Percentiles rank a stretch among this genome's conserved stretches.
phyloP scores from a whole-genome alignment of 2,888 invertebrate genomes.

The Brachyopa scutellaris region DNA sequence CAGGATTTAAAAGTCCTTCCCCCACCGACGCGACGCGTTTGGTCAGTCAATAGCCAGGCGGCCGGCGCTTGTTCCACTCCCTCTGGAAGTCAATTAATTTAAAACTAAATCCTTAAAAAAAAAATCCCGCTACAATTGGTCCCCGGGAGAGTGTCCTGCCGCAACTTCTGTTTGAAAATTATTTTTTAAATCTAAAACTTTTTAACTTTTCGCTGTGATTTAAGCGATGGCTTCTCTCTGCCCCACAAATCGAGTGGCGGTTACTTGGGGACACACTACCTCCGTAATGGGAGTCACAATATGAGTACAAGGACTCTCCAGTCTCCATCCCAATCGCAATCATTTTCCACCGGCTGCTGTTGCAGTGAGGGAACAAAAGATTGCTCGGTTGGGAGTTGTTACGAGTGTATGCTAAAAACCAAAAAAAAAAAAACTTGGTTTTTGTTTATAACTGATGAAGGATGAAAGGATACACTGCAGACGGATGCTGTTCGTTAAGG shows the following conservation, averaged over 20 bases:
- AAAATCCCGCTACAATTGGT: slow-evolving; percentile 48
- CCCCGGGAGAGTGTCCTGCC: not conserved
- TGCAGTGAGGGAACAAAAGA: slow-evolving; percentile 44
- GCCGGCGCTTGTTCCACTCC: too few relatives aligned
- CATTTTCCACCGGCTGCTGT: slow-evolving; percentile 12
- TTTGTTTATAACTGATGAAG: slow-evolving; percentile 12
- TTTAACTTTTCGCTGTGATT: slow-evolving; percentile 34
- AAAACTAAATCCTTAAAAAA: too few relatives aligned
- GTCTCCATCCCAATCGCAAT: slow-evolving; percentile 16
- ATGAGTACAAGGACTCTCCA: not conserved
- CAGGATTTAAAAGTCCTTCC: not conserved
- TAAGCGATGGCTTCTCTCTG: not conserved
- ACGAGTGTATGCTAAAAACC: slow-evolving; percentile 14
- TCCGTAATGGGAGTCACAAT: slow-evolving; percentile 35
- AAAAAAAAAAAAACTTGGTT: too few relatives aligned
- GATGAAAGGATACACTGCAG: slow-evolving; percentile 42
- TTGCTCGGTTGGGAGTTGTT: slow-evolving; percentile 27
- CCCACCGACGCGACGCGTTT: not conserved
- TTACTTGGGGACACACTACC: slow-evolving; percentile 18
- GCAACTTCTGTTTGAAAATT: slow-evolving; percentile 11
- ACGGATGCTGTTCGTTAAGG: slow-evolving; percentile 34
- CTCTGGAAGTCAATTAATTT: slow-evolving; percentile 60
- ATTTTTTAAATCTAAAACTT: slow-evolving; percentile 38
- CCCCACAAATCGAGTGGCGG: not conserved
- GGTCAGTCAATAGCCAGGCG: too few relatives aligned